A percentile compares a stretch with the other conserved stretches of the same genome.
phyloP scores from a whole-genome alignment of 2,797 vertebrate genomes.

The Lemur catta region DNA sequence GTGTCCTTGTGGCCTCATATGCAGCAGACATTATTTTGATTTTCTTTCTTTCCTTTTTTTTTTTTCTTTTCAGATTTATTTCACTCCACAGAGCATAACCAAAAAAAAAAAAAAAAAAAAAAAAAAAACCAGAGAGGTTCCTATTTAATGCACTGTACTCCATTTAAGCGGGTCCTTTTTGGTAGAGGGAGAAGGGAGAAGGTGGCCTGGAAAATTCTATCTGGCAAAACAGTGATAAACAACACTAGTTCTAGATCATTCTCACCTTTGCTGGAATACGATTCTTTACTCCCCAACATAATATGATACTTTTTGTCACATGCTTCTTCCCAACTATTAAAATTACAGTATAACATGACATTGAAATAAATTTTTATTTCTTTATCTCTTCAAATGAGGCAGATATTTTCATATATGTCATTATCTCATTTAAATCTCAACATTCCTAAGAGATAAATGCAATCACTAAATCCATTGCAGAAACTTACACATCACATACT shows the following conservation, averaged over 20 bases:
- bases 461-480: background rate
- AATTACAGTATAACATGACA: background rate
- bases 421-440: constrained; percentile 25
- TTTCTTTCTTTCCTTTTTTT: constrained; percentile 31
- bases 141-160: background rate
- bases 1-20: constrained; percentile 71
- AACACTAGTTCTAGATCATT: background rate
- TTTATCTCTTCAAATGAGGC: background rate
- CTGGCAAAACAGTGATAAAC: background rate
- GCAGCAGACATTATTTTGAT: constrained; percentile 62
- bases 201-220: background rate
- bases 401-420: constrained; percentile 8
- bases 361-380: background rate
- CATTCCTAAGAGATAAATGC: background rate
- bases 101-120: constrained; percentile 50
- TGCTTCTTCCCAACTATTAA: background rate
- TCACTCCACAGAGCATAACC: constrained; percentile 59
- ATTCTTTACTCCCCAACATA: background rate
- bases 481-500: background rate
- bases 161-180: constrained; percentile 17
- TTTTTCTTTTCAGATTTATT: constrained; percentile 47
- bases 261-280: background rate
- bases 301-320: background rate
- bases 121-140: constrained; percentile 29
- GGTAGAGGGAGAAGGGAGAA: background rate